phyloP scores from a whole-genome alignment of 2,888 invertebrate genomes.

The Corythucha ciliata region DNA sequence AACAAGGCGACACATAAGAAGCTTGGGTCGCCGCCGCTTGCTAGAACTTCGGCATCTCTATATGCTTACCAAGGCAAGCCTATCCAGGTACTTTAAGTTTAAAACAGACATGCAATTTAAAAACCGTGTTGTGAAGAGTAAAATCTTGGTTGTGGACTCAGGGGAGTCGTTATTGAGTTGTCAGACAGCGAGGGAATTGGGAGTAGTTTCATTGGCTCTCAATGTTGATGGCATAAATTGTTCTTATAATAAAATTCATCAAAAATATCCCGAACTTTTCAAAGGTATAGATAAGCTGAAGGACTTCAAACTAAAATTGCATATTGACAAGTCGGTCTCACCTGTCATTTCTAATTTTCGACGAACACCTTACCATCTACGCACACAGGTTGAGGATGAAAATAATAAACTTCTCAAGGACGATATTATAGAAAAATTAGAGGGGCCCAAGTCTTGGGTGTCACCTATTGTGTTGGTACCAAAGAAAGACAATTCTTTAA shows the following conservation, averaged over 20 bases:
- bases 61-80: neutral
- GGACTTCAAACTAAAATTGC: neutral
- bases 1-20: neutral
- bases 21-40: neutral
- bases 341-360: neutral
- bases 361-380: no score
- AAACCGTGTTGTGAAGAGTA: neutral
- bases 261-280: neutral
- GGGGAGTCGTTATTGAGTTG: neutral
- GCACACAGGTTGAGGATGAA: no score
- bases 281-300: neutral
- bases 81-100: neutral
- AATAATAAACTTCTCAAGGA: no score
- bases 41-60: neutral
- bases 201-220: neutral
- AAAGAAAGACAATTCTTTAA: neutral
- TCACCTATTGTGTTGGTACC: no score
- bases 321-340: neutral
- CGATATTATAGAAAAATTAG: no score
- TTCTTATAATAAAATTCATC: neutral
- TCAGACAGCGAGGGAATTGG: neutral
- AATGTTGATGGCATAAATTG: neutral
- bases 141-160: neutral
- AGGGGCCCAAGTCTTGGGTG: no score
- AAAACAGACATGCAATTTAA: neutral